Percentiles rank a stretch among this genome's conserved stretches.
phyloP scores from a whole-genome alignment of 2,797 vertebrate species.

The Cossypha caffra region DNA sequence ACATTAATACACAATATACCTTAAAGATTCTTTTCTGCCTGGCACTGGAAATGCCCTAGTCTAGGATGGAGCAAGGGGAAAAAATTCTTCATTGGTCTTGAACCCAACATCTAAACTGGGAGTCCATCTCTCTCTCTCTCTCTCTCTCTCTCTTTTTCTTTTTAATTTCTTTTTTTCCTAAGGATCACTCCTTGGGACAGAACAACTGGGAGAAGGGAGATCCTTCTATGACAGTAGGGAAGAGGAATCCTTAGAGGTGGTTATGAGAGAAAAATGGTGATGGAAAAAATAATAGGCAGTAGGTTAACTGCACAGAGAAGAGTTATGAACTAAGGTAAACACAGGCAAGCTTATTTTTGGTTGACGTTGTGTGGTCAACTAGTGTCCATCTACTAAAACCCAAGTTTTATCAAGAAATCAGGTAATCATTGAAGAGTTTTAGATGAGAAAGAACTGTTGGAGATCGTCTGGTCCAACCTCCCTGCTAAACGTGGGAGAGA shows the following conservation, averaged over 20 bases:
- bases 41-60: background rate
- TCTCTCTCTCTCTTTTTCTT: background rate
- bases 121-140: background rate
- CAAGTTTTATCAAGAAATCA: background rate
- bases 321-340: background rate
- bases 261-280: background rate
- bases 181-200: too few relatives aligned
- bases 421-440: background rate
- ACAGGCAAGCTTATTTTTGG: background rate
- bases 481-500: background rate
- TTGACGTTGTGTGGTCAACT: background rate
- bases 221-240: background rate
- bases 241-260: background rate
- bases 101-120: background rate
- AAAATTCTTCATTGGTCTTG: background rate
- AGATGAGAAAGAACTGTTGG: background rate
- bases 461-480: background rate
- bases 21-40: background rate
- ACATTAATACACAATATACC: background rate
- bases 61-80: background rate
- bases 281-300: background rate
- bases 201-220: background rate
- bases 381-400: background rate
- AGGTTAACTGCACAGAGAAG: background rate
- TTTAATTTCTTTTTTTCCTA: background rate